Conservation (phyloP, 2,888 invertebrate species). For the Auanema sp. region DNA sequence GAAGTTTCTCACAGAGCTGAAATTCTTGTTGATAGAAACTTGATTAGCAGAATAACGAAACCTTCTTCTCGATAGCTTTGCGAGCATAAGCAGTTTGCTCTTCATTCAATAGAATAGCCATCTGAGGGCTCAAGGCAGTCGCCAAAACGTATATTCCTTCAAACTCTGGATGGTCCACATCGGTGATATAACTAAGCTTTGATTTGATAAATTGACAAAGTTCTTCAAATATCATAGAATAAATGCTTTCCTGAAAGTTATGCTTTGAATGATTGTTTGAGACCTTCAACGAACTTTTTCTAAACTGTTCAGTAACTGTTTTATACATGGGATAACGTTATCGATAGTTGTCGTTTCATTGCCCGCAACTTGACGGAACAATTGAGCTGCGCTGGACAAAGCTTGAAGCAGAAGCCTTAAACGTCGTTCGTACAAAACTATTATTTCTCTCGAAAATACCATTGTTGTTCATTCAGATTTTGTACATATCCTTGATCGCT, state of each 20-base stretch:
- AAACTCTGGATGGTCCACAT: slow-evolving; percentile 34
- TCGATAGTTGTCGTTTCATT: slow-evolving; percentile 50
- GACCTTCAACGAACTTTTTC: slow-evolving; percentile 36
- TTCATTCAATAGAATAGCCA: slow-evolving; percentile 42
- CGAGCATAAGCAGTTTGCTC: slow-evolving; percentile 45
- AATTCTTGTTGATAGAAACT: not conserved
- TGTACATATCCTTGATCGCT: slow-evolving; percentile 9
- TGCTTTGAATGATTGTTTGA: not conserved
- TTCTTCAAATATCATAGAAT: slow-evolving; percentile 18
- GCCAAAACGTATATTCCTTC: slow-evolving; percentile 35
- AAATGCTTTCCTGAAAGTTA: slow-evolving; percentile 1
- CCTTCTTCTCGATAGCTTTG: slow-evolving; percentile 37
- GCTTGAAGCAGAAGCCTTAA: slow-evolving; percentile 18
- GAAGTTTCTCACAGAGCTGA: not conserved
- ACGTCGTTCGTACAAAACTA: slow-evolving; percentile 1
- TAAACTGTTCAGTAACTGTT: slow-evolving; percentile 43
- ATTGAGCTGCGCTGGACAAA: slow-evolving; percentile 19
- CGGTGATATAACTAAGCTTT: slow-evolving; percentile 29
- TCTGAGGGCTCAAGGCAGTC: slow-evolving; percentile 56
- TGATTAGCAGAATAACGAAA: not conserved
- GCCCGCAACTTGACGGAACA: slow-evolving; percentile 27
- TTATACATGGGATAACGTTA: slow-evolving; percentile 51
- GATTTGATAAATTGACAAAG: slow-evolving; percentile 19
- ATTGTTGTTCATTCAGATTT: slow-evolving; percentile 12
- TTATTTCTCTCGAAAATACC: not conserved